These are phyloP conservation scores for Caenorhabditis sinica DNA, from an alignment of 2,888 invertebrate species.

Conservation along the genomic window DNA sequence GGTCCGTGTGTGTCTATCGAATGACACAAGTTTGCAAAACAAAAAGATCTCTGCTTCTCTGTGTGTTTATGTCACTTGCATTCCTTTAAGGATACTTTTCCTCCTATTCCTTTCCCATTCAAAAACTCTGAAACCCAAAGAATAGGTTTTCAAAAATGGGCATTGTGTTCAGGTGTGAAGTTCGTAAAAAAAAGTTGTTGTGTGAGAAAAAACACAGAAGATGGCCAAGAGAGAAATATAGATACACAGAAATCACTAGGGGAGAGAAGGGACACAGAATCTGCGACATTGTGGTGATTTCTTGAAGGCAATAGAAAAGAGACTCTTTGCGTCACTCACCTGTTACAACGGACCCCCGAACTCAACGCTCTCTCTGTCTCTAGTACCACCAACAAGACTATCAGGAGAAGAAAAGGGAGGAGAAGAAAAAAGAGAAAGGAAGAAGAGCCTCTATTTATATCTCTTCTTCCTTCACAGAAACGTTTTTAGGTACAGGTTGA, in stretches of 20 bases:
- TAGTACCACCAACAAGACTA: slow-evolving; percentile 61
- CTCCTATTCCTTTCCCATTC: not conserved
- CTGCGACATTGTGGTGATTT: slow-evolving; percentile 60
- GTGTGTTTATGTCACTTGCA: not conserved
- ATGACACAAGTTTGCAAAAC: slow-evolving; percentile 60
- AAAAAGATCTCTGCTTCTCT: slow-evolving; percentile 40
- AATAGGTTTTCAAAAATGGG: not conserved
- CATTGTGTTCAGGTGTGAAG: not conserved
- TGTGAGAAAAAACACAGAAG: slow-evolving; percentile 33
- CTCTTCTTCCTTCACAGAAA: slow-evolving; percentile 12
- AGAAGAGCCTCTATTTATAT: slow-evolving; percentile 41
- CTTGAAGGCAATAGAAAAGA: slow-evolving; percentile 51
- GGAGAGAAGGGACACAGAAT: slow-evolving; percentile 37
- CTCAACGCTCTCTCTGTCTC: slow-evolving; percentile 35
- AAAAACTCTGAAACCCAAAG: not conserved
- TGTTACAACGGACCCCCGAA: slow-evolving; percentile 62
- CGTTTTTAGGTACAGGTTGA: slow-evolving; percentile 19
- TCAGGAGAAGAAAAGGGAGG: slow-evolving; percentile 48
- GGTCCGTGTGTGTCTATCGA: slow-evolving; percentile 56
- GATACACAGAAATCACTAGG: slow-evolving; percentile 46
- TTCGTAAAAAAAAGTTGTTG: slow-evolving; percentile 20
- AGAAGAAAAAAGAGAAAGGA: slow-evolving; percentile 24
- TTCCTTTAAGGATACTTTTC: slow-evolving; percentile 10
- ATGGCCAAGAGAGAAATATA: slow-evolving; percentile 35
- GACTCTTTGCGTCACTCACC: slow-evolving; percentile 64